A percentile compares a stretch with the other conserved stretches of the same genome.
These are phyloP conservation scores for Eciton burchellii DNA, from an alignment of 1,140 invertebrate species.

Conservation along the genomic window DNA sequence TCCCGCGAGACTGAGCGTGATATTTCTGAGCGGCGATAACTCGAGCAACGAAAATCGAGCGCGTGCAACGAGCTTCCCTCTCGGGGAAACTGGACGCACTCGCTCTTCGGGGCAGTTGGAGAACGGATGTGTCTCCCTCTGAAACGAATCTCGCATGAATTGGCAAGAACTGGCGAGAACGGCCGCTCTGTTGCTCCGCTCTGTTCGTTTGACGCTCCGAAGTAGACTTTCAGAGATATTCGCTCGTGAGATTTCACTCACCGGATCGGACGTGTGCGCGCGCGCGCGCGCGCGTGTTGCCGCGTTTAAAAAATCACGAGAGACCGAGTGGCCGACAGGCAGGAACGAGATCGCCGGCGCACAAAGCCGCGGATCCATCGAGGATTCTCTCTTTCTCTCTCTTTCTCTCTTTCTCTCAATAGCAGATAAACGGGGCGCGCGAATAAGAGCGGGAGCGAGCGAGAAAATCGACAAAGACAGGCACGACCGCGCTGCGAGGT, in stretches of 20 bases:
- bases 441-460: slow-evolving; percentile 1
- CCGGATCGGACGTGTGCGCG: not conserved
- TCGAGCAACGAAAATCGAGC: not conserved
- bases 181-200: too few relatives aligned
- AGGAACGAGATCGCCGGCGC: slow-evolving; percentile 52
- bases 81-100: not conserved
- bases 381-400: too few relatives aligned
- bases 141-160: too few relatives aligned
- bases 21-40: not conserved
- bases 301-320: not conserved
- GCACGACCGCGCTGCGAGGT: slow-evolving; percentile 42
- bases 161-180: too few relatives aligned
- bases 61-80: not conserved
- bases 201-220: too few relatives aligned
- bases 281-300: not conserved
- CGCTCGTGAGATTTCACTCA: not conserved
- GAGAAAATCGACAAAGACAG: slow-evolving; percentile 51
- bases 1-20: slow-evolving; percentile 50
- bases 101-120: too few relatives aligned
- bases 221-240: not conserved
- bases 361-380: slow-evolving; percentile 52
- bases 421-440: slow-evolving; percentile 56
- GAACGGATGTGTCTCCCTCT: too few relatives aligned
- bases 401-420: too few relatives aligned
- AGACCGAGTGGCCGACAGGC: slow-evolving; percentile 19